Base-by-base conservation (phyloP, 2,888 invertebrate species). In the Hirudinaria manillensis region DNA sequence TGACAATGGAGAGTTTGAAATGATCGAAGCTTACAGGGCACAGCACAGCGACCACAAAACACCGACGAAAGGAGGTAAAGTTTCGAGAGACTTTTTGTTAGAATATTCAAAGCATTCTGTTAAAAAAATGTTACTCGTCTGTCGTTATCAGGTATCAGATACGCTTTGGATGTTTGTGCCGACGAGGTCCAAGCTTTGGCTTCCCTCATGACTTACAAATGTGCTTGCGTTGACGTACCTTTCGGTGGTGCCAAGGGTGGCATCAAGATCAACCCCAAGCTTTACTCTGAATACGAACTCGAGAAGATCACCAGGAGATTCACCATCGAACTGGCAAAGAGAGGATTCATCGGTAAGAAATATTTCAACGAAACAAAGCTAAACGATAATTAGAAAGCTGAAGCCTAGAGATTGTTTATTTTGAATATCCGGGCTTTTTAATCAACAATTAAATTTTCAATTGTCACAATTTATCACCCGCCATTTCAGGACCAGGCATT, bases 201-300 rank as follows among this genome's bases (percentile, higher is more conserved):
- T 3, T 93, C 97, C 70, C 87, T 99, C 84, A 99, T 99, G 99
- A 97, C 97, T 4, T 98, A 95, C 89, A 99, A 99, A 87, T 98
- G 97, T 88, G 95, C 99, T 24, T 95, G 95, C 84, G 98, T 99
- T 0, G 97, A 97, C 85, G 94, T 98, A 0, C 99, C 99, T 0
- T 99, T 97, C 87, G 98, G 99, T 51, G 98, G 98, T 45, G 94
- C 86, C 53, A 87, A 87, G 82, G 96, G 97, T 65, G 99, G 98
- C 21, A 90, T 99, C 80, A 92, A 92, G 86, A 96, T 99, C 82
- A 92, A 98, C 87, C 97, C 98, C 32, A 91, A 92, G 83, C 89
- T 89, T 73, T 99, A 95, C 86, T 91, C 93, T 0, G 93, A 92
- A 81, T 90, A 90, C 83, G 99, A 99, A 84, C 87, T 99, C 78